Conservation (phyloP, 2,888 invertebrate genomes). For the Mesorhabditis sp. region DNA sequence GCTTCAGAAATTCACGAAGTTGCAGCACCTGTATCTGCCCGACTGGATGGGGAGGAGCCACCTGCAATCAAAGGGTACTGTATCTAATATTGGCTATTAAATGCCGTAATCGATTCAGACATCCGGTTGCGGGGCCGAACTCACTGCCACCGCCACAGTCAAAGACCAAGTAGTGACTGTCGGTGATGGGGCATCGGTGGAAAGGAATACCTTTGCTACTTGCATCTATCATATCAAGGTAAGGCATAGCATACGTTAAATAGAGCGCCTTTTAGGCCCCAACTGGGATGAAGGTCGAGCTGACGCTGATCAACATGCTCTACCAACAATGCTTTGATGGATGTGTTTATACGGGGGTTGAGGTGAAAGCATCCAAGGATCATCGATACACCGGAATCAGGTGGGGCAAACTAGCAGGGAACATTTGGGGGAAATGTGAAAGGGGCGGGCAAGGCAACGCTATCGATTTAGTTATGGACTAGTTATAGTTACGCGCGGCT, state of each 20-base stretch:
- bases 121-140: constrained; percentile 23
- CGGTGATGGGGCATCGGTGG: background rate
- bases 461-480: too few relatives aligned
- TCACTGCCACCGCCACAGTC: constrained; percentile 19
- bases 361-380: background rate
- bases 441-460: too few relatives aligned
- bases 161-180: background rate
- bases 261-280: background rate
- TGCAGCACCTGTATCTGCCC: constrained; percentile 48
- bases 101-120: constrained; percentile 17
- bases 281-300: background rate
- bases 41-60: constrained; percentile 41
- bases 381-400: background rate
- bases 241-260: background rate
- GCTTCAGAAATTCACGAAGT: constrained; percentile 40
- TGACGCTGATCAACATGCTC: background rate
- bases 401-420: background rate
- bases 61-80: constrained; percentile 30
- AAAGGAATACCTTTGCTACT: background rate
- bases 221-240: background rate
- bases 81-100: too few relatives aligned
- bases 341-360: background rate
- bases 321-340: background rate
- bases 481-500: too few relatives aligned
- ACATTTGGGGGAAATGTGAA: too few relatives aligned